These are phyloP conservation scores for Ametastegia equiseti DNA, from an alignment of 2,888 invertebrate species.

Conservation along the genomic window DNA sequence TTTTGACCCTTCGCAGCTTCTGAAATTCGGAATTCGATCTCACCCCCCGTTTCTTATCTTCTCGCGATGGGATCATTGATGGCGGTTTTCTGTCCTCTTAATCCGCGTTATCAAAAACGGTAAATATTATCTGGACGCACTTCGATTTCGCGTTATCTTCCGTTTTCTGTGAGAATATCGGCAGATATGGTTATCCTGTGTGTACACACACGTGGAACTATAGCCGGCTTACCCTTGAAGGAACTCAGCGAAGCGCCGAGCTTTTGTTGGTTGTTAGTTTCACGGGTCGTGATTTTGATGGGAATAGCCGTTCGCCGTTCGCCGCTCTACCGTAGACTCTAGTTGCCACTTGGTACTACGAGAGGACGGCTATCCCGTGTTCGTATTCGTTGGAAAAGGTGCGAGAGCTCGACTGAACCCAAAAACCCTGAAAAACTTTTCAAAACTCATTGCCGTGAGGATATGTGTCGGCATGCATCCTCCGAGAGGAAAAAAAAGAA, in stretches of 20 bases:
- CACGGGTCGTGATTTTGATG: conserved; percentile 34
- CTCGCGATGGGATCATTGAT: not conserved
- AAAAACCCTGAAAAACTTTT: not conserved
- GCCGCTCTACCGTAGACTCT: not conserved
- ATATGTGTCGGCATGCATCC: not conserved
- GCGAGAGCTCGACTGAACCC: not conserved
- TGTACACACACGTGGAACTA: not conserved
- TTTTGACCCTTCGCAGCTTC: no score
- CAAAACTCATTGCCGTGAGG: not conserved
- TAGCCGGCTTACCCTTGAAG: not conserved
- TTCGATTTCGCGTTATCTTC: not conserved
- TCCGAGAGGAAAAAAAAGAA: not conserved
- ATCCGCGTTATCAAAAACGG: not conserved
- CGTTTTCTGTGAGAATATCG: conserved; percentile 5
- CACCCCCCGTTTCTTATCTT: no score
- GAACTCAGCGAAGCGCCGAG: not conserved
- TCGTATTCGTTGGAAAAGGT: conserved; percentile 4
- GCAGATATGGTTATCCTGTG: conserved; percentile 12
- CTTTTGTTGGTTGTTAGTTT: conserved; percentile 39
- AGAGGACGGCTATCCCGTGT: conserved; percentile 6
- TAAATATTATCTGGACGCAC: not conserved
- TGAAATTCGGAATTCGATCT: no score
- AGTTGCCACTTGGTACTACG: conserved; percentile 32
- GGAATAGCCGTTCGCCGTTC: not conserved
- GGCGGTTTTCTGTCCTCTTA: not conserved